These are phyloP conservation scores for Drosophila barbarae DNA, from an alignment of 2,888 invertebrate species.

Conservation along the genomic window DNA sequence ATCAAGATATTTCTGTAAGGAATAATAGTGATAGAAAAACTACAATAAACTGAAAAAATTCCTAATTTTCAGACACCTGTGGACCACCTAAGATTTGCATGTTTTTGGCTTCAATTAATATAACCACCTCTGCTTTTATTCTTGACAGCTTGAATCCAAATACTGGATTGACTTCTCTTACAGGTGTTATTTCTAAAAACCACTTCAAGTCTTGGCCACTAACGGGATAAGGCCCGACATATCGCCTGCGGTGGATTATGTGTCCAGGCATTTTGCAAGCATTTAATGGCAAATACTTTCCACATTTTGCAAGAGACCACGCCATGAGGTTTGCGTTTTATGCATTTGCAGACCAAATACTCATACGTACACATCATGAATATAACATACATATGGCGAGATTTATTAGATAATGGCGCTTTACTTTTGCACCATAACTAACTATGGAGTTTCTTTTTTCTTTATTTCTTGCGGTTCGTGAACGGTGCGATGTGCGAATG, in stretches of 20 bases:
- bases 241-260: slow-evolving; percentile 31
- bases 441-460: slow-evolving; percentile 42
- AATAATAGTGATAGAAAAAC: not conserved
- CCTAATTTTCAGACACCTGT: not conserved
- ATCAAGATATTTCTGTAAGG: not conserved
- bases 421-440: slow-evolving; percentile 47
- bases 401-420: slow-evolving; percentile 68
- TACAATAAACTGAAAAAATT: not conserved
- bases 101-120: not conserved
- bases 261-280: slow-evolving; percentile 41
- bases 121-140: not conserved
- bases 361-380: slow-evolving; percentile 8
- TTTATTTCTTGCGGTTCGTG: slow-evolving; percentile 25
- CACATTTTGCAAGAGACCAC: slow-evolving; percentile 52
- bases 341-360: slow-evolving; percentile 31
- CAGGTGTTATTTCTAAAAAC: slow-evolving; percentile 11
- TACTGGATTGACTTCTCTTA: not conserved
- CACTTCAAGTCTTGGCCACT: not conserved
- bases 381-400: slow-evolving; percentile 53
- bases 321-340: slow-evolving; percentile 43
- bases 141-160: not conserved
- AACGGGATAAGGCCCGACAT: slow-evolving; percentile 13
- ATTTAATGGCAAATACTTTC: slow-evolving; percentile 41
- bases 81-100: not conserved
- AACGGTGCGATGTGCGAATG: slow-evolving; percentile 39